Evolutionary conservation across 1,140 invertebrate genomes (phyloP).

Genomic region (Chymomyza costata): DNA sequence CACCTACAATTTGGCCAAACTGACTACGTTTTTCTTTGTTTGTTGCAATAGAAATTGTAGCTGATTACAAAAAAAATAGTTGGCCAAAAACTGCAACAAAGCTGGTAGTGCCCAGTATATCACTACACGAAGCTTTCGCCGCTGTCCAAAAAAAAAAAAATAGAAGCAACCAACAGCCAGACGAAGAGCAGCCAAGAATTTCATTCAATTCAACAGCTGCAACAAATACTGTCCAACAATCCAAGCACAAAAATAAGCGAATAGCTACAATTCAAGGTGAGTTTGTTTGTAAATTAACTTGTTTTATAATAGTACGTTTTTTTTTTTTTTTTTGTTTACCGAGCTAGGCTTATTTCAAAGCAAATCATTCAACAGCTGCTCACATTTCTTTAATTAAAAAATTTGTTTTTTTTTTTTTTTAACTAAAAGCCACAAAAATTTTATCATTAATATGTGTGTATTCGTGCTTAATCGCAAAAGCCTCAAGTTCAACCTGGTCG

Average conservation of each 20-base stretch:
- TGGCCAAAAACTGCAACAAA: constrained; percentile 20
- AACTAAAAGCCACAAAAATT: not conserved
- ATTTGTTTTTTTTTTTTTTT: not conserved
- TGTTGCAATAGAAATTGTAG: no score
- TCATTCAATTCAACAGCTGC: not conserved
- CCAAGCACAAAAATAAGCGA: constrained; percentile 21
- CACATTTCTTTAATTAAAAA: not conserved
- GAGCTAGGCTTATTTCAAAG: not conserved
- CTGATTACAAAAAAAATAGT: no score
- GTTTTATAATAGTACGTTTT: constrained; percentile 24
- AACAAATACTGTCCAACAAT: constrained; percentile 20
- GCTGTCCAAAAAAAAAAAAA: constrained; percentile 2
- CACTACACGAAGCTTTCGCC: no score
- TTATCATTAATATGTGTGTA: no score
- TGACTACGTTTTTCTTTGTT: no score
- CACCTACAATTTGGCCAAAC: no score
- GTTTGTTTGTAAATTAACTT: constrained; percentile 54
- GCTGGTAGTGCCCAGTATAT: no score
- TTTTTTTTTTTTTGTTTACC: constrained; percentile 4
- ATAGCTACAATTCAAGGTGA: constrained; percentile 59
- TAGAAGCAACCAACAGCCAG: not conserved
- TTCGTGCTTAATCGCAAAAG: no score
- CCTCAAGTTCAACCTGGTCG: no score
- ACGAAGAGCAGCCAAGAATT: not conserved
- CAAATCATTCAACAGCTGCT: not conserved